These are phyloP conservation scores for Hydractinia symbiolongicarpus DNA, from an alignment of 30 jellyfish, hydroid and myxozoan species.

Conservation along the genomic window DNA sequence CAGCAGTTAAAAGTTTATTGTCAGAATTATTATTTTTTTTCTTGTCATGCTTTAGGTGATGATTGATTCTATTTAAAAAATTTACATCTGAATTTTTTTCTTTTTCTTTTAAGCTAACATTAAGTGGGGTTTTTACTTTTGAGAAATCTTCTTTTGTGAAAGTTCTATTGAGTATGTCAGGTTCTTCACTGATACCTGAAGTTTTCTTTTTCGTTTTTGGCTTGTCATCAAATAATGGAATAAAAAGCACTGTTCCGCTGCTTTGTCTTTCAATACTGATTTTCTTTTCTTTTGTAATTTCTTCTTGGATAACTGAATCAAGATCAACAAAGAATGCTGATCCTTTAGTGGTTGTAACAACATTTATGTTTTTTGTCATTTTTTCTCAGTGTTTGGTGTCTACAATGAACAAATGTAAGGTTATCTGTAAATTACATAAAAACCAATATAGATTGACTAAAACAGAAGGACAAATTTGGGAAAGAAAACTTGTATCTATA, in stretches of 20 bases:
- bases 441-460: too few species aligned
- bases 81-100: not conserved
- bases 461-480: too few species aligned
- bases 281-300: conserved; percentile 4
- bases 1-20: not conserved
- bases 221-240: conserved; percentile 21
- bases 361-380: not conserved
- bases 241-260: conserved; percentile 25
- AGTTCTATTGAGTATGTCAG: conserved; percentile 3
- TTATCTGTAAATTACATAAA: too few species aligned
- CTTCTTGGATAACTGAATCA: conserved; percentile 10
- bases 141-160: conserved; percentile 18
- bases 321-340: conserved; percentile 34
- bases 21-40: not conserved
- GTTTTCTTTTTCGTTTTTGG: not conserved
- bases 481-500: too few species aligned
- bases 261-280: conserved; percentile 5
- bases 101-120: not conserved
- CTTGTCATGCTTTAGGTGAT: not conserved
- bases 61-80: too few species aligned
- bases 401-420: too few species aligned
- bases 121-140: not conserved
- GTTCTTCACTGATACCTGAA: not conserved
- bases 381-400: not conserved
- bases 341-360: conserved; percentile 13